Base-by-base conservation (phyloP, 1,140 invertebrate genomes). In the Temnothorax longispinosus region DNA sequence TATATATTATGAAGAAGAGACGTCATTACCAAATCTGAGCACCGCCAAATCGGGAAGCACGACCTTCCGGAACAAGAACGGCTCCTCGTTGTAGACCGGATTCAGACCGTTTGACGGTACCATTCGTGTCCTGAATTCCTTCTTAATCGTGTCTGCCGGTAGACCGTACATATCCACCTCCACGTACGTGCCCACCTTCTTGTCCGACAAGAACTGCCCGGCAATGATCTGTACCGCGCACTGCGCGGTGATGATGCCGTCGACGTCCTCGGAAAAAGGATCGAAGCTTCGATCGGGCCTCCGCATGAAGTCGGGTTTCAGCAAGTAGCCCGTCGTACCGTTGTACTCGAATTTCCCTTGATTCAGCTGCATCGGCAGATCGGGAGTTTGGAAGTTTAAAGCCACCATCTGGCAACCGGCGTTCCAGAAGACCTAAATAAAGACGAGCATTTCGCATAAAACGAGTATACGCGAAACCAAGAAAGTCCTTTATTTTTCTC, bases 11-110 rank as follows among this genome's bases (percentile, higher is more conserved):
- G 38, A 77, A 56, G 47, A 69, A 47, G 11, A 18, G n/a, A 18
- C 11, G 5, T 60, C 41, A 47, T 89, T 92, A 72, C 99, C 99
- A 93, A 99, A 99, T 75, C 99, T 96, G 3, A 99, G 96, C 1
- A 99, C 99, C 32, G 99, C 99, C 92, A 99, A 95, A 95, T 99
- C 99, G 0, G 99, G 99, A 7, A 99, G 96, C 11, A 99, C 99
- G 32, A 98, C 97, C 96, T 98, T 98, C 93, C 98, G 96, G 92
- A 98, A 98, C 2, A 98, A 96, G 95, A 98, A 98, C 7, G 97
- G 96, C 87, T 98, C 98, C 93, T 98, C 98, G 94, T 98, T 98
- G 95, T 97, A 98, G 91, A 97, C 97, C 80, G 96, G 98, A 96
- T 97, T 98, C 64, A 98, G 94, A 50, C 98, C 98, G 93, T 98